phyloP scores from a whole-genome alignment of 2,113 vertebrate species.

The Phalacrocorax carbo region DNA sequence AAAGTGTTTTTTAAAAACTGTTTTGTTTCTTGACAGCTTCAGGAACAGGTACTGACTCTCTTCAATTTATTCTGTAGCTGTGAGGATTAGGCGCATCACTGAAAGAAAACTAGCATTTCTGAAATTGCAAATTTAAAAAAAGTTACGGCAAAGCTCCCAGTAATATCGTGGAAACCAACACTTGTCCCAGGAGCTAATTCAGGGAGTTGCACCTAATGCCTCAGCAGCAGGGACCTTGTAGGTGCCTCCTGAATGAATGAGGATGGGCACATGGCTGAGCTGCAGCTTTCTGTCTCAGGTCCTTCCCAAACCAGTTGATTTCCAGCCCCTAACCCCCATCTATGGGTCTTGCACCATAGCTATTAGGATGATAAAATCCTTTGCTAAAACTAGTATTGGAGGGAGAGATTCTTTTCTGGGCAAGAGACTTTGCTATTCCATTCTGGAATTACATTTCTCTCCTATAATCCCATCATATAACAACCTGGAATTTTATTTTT shows the following conservation, averaged over 20 bases:
- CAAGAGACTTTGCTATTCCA: background rate
- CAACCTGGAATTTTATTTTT: background rate
- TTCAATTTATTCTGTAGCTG: background rate
- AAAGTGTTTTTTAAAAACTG: accelerated
- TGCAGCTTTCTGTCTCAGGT: background rate
- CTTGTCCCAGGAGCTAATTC: background rate
- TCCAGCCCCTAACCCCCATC: background rate
- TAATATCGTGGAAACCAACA: background rate
- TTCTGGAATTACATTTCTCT: background rate
- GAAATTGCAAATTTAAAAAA: background rate
- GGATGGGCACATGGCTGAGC: background rate
- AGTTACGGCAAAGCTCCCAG: background rate
- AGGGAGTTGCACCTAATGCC: background rate
- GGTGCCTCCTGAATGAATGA: background rate
- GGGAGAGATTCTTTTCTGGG: background rate
- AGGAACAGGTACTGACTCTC: background rate
- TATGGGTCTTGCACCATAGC: background rate
- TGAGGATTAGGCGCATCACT: background rate
- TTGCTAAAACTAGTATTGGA: background rate
- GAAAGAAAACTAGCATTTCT: background rate
- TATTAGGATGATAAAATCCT: background rate
- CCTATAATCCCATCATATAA: background rate
- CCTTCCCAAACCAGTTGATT: background rate
- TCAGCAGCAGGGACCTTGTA: background rate
- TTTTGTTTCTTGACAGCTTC: background rate